These are phyloP conservation scores for Psittacula derbiana DNA, from an alignment of 2,797 vertebrate genomes.

Conservation along the genomic window DNA sequence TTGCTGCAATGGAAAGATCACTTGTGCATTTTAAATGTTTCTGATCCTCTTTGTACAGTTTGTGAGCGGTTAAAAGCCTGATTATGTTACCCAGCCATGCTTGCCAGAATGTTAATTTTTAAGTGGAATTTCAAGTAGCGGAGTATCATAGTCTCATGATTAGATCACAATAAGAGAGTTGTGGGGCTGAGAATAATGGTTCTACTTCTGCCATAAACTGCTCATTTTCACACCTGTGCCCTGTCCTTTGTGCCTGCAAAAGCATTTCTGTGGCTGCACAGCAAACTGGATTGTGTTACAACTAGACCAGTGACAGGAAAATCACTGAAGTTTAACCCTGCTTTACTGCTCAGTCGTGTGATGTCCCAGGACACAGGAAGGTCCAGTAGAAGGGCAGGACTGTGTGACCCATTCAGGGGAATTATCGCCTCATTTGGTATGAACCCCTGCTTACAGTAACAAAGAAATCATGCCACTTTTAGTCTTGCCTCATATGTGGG, in stretches of 20 bases:
- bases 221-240: not conserved
- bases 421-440: not conserved
- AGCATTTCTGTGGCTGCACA: not conserved
- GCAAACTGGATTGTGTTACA: not conserved
- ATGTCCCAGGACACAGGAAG: not conserved
- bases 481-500: not conserved
- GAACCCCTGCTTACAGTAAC: not conserved
- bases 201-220: not conserved
- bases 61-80: not conserved
- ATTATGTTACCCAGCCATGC: not conserved
- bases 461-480: not conserved
- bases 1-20: not conserved
- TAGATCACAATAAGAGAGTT: not conserved
- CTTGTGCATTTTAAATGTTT: not conserved
- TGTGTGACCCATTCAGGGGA: fast-evolving
- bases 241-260: not conserved
- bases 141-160: not conserved
- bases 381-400: not conserved
- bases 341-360: fast-evolving
- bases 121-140: not conserved
- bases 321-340: not conserved
- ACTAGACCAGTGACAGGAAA: not conserved
- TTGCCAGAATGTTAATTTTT: not conserved
- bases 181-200: not conserved
- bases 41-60: not conserved